Base-by-base conservation (phyloP, 2,888 invertebrate species). In the Tholera decimalis region DNA sequence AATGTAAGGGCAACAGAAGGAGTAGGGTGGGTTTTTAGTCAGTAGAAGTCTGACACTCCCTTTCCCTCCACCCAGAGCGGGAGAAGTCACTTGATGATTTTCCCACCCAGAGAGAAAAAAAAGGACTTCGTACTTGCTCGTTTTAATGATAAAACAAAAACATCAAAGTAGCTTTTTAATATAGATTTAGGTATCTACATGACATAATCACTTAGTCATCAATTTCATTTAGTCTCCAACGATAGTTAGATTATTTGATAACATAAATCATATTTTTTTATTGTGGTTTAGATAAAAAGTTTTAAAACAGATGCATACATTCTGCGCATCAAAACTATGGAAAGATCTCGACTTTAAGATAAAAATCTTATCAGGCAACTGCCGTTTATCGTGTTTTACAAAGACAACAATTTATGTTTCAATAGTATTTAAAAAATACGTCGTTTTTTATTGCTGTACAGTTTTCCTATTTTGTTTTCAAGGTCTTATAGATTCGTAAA, bases 341-440 rank as follows among this genome's bases (percentile, higher is more conserved):
- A 2, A 7, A n/a, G 20, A 54, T 46, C 9, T 35, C n/a, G 20
- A 0, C 18, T 37, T 30, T 13, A 3, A 35, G 20, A 72, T 53
- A 72, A 33, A 30, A 26, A 63, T 47, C 47, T 33, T 9, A 24
- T 50, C 33, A 49, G 28, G 54, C 1, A 39, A 58, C 13, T 15
- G n/a, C 11, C 39, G n/a, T 56, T 30, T 13, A 20, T 54, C 37
- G 9, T 63, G 24, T 73, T 73, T 44, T n/a, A 73, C 22, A 58
- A 9, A 11, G 13, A 11, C 20, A 6, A 6, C 30, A 18, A 20
- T 33, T 26, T 20, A 9, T 55, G 6, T 13, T 9, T 11, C 9
- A 51, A n/a, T 54, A 26, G n/a, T n/a, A 39, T n/a, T 20, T 20
- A 33, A 46, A 50, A 18, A 18, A 15, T 15, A 35, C 24, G 15